Evolutionary conservation across 2,888 invertebrate species (phyloP).

Genomic region (Craniophora ligustri): DNA sequence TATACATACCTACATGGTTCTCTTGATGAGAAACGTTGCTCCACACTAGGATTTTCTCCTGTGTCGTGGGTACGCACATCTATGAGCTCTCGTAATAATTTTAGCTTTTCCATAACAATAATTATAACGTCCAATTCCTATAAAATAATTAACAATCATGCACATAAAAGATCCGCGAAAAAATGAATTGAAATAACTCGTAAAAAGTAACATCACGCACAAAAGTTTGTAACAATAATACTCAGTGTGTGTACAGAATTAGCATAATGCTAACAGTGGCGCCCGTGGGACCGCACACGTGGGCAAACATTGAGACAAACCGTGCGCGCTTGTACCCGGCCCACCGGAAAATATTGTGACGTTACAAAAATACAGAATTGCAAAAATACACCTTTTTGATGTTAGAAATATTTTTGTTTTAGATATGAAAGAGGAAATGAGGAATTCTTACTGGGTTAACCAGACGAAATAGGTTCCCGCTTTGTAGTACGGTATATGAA

Average conservation of each 20-base stretch:
- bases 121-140: slow-evolving; percentile 14
- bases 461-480: slow-evolving; percentile 28
- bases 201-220: slow-evolving; percentile 64
- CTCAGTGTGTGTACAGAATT: slow-evolving; percentile 73
- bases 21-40: too few species aligned
- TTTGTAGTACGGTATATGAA: slow-evolving; percentile 32
- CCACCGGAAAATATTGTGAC: slow-evolving; percentile 55
- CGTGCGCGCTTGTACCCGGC: slow-evolving; percentile 54
- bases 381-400: slow-evolving; percentile 42
- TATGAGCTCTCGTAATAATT: background rate
- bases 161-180: slow-evolving; percentile 36
- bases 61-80: too few species aligned
- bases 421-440: slow-evolving; percentile 46
- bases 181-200: slow-evolving; percentile 51
- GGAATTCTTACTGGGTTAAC: slow-evolving; percentile 38
- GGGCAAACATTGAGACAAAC: slow-evolving; percentile 72
- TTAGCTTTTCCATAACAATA: slow-evolving; percentile 10
- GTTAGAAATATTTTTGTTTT: slow-evolving; percentile 52
- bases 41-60: too few species aligned
- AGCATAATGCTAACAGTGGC: slow-evolving; percentile 80
- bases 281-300: slow-evolving; percentile 80
- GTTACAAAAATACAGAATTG: slow-evolving; percentile 52
- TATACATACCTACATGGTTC: too few species aligned
- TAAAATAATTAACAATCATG: slow-evolving; percentile 37
- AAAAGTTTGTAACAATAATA: slow-evolving; percentile 75